phyloP scores from a whole-genome alignment of 2,797 vertebrate species.

The Galago senegalensis region DNA sequence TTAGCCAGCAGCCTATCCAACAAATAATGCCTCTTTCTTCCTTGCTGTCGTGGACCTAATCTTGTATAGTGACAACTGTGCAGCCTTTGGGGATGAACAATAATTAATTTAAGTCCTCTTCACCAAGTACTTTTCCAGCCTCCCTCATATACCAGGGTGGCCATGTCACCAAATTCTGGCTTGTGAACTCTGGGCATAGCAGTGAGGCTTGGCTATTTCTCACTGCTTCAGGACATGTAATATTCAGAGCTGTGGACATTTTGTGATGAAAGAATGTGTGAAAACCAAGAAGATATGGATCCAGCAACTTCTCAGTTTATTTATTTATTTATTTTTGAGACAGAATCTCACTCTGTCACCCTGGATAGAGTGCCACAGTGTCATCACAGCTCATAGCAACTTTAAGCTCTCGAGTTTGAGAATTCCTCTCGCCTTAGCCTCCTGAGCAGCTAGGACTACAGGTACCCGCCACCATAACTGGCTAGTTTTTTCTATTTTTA shows the following conservation, averaged over 20 bases:
- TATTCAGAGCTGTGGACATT: not conserved
- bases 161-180: not conserved
- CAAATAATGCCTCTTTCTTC: not conserved
- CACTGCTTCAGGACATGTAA: not conserved
- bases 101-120: not conserved
- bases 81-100: not conserved
- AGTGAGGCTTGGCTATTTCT: not conserved
- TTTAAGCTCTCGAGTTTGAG: no score
- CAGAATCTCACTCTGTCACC: no score
- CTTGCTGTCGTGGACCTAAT: not conserved
- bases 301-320: not conserved
- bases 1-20: not conserved
- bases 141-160: not conserved
- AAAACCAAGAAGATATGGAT: not conserved
- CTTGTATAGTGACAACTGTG: not conserved
- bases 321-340: no score
- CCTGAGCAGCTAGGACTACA: no score
- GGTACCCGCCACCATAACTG: no score
- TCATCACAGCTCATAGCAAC: no score
- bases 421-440: no score
- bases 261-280: not conserved
- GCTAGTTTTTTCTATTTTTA: no score
- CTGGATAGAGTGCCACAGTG: no score
- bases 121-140: not conserved
- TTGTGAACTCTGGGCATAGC: not conserved